A percentile compares a stretch with the other conserved stretches of the same genome.
Conservation (phyloP, 2,797 vertebrate species). For the Pangasius sanitwongsei region DNA sequence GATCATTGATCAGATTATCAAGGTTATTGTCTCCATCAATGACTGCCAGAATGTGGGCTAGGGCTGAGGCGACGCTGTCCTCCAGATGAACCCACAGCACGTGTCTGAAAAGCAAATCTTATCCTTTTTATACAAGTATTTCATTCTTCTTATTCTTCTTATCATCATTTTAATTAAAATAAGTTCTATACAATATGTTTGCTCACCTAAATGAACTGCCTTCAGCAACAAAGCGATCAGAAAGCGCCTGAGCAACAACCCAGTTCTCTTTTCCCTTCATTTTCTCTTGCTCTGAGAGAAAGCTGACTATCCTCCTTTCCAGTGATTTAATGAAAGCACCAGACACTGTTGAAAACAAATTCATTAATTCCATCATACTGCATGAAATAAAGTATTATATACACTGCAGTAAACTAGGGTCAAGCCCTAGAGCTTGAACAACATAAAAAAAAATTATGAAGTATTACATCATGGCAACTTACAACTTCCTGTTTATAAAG, state of each 20-base stretch:
- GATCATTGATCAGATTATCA: constrained; percentile 42
- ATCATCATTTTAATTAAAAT: background rate
- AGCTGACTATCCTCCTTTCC: constrained; percentile 39
- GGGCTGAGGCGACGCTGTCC: constrained; percentile 31
- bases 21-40: constrained; percentile 61
- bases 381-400: too few species aligned
- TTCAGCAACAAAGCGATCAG: constrained; percentile 46
- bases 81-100: constrained; percentile 57
- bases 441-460: background rate
- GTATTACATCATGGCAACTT: background rate
- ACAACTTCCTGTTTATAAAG: background rate
- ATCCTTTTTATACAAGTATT: background rate
- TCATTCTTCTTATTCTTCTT: background rate
- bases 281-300: constrained; percentile 36
- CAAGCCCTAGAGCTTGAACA: background rate
- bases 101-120: constrained; percentile 32
- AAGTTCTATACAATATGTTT: background rate
- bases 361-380: background rate
- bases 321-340: constrained; percentile 37
- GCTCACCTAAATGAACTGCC: constrained; percentile 54
- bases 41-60: constrained; percentile 59
- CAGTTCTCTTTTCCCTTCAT: constrained; percentile 33
- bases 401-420: background rate
- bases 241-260: constrained; percentile 46
- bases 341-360: constrained; percentile 44